Conservation (phyloP, 2,797 vertebrate genomes). For the Petrocephalus sullivani region DNA sequence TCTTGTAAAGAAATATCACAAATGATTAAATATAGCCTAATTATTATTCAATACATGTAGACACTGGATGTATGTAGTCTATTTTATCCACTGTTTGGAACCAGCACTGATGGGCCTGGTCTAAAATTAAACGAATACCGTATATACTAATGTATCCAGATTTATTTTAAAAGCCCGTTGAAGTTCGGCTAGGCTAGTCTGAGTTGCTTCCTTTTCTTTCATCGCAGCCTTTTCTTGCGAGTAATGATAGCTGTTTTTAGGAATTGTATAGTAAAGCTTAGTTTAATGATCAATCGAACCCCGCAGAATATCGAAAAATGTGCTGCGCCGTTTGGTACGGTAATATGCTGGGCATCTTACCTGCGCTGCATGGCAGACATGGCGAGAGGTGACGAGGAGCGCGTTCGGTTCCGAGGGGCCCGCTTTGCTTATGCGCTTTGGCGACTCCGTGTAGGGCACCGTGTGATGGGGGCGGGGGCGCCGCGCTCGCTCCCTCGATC, state of each 20-base stretch:
- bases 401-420: neutral
- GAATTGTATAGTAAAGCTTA: neutral
- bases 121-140: neutral
- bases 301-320: neutral
- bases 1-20: neutral
- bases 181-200: neutral
- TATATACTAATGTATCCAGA: neutral
- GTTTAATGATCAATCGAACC: neutral
- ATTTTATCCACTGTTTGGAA: neutral
- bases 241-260: neutral
- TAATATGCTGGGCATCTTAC: constrained; percentile 43
- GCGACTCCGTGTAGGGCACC: constrained; percentile 14
- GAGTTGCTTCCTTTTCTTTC: neutral
- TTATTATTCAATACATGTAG: neutral
- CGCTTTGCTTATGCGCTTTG: no score
- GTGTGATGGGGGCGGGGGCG: constrained; percentile 4
- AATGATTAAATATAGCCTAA: neutral
- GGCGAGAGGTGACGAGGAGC: constrained; percentile 25
- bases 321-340: neutral
- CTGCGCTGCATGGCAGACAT: constrained; percentile 47
- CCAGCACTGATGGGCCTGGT: neutral
- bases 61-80: neutral
- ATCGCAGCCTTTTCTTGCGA: neutral
- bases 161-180: neutral
- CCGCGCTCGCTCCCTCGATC: neutral